phyloP scores from a whole-genome alignment of 2,797 vertebrate genomes.

The Eurystomus glaucurus region DNA sequence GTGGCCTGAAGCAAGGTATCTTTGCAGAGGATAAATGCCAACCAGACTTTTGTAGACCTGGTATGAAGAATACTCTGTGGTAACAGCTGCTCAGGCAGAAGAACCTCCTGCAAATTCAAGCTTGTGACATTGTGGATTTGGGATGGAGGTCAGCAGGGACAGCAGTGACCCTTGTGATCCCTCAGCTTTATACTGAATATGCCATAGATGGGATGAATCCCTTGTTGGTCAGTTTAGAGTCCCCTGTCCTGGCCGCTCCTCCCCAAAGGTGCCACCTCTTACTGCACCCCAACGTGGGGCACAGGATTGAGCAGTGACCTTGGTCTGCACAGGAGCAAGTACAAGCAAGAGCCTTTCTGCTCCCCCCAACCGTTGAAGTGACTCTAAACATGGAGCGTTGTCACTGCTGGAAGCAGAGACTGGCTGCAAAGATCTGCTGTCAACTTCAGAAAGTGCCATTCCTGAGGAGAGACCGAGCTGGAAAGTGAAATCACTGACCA shows the following conservation, averaged over 20 bases:
- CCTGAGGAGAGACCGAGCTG: not conserved
- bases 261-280: not conserved
- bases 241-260: too few relatives aligned
- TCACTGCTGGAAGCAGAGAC: not conserved
- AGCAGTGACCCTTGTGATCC: not conserved
- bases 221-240: too few relatives aligned
- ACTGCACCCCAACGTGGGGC: not conserved
- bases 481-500: not conserved
- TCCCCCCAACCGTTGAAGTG: not conserved
- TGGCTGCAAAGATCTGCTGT: not conserved
- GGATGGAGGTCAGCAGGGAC: not conserved
- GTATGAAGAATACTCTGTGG: not conserved
- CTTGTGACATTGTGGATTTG: not conserved
- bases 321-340: not conserved
- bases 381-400: not conserved
- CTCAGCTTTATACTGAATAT: too few relatives aligned
- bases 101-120: not conserved
- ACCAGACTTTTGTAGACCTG: not conserved
- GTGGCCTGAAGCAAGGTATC: fast-evolving
- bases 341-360: not conserved
- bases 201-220: too few relatives aligned
- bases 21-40: not conserved
- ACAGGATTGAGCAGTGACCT: not conserved
- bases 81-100: not conserved
- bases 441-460: not conserved